These are phyloP conservation scores for Heliothis subflexa DNA, from an alignment of 1,140 invertebrate genomes.

Conservation along the genomic window DNA sequence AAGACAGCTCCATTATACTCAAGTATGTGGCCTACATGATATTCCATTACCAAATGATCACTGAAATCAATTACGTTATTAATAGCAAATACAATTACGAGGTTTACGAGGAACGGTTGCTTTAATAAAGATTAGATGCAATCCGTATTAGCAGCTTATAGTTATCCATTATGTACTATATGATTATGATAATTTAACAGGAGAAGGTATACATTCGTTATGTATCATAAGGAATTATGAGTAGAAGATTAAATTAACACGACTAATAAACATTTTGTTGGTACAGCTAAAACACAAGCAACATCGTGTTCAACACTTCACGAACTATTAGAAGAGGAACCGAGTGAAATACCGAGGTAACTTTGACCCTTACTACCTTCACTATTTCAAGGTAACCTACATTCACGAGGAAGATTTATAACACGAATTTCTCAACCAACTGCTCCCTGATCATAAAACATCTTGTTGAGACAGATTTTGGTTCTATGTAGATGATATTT, in stretches of 20 bases:
- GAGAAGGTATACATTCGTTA: too few relatives aligned
- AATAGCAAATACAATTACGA: too few relatives aligned
- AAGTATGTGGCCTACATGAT: slow-evolving; percentile 64
- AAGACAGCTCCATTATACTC: slow-evolving; percentile 74
- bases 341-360: slow-evolving; percentile 83
- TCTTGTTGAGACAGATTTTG: slow-evolving; percentile 12
- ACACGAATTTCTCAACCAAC: slow-evolving; percentile 27
- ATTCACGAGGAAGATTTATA: slow-evolving; percentile 34
- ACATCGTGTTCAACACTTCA: slow-evolving; percentile 86
- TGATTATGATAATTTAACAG: not conserved
- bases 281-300: slow-evolving; percentile 82
- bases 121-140: too few relatives aligned
- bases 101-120: too few relatives aligned
- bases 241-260: not conserved
- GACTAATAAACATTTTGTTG: slow-evolving; percentile 26
- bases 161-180: too few relatives aligned
- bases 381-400: slow-evolving; percentile 20
- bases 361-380: slow-evolving; percentile 10
- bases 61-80: not conserved
- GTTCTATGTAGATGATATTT: not conserved
- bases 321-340: slow-evolving; percentile 82
- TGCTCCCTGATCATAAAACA: slow-evolving; percentile 13
- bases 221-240: not conserved
- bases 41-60: slow-evolving; percentile 12
- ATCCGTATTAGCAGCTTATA: too few relatives aligned